Evolutionary conservation across 1,140 invertebrate species (phyloP).

Genomic region (Drosophila nigrodunni): DNA sequence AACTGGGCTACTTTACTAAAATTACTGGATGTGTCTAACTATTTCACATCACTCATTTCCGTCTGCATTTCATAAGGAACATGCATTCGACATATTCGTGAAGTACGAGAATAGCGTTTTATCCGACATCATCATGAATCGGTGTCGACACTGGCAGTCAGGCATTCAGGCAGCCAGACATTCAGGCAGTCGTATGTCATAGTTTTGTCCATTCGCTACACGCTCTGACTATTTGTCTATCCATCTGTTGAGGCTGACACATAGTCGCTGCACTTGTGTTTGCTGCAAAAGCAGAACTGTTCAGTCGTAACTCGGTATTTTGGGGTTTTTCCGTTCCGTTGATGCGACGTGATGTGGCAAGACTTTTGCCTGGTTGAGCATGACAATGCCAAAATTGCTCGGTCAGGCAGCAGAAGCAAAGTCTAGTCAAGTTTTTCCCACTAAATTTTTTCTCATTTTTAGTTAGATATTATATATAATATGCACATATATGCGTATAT

Average conservation of each 20-base stretch:
- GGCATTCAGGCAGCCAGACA: conserved; percentile 29
- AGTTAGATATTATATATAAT: conserved; percentile 3
- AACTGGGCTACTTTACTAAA: conserved; percentile 21
- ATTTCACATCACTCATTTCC: conserved; percentile 36
- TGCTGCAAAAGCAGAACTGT: conserved; percentile 7
- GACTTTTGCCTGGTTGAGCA: conserved; percentile 64
- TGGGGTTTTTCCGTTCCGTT: conserved; percentile 56
- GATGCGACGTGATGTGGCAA: conserved; percentile 71
- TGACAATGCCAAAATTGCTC: conserved; percentile 56
- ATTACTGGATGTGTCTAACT: conserved; percentile 50
- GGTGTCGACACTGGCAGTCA: conserved; percentile 61
- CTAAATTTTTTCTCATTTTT: neutral
- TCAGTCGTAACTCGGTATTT: conserved; percentile 34
- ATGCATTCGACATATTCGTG: conserved; percentile 3
- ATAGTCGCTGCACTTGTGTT: conserved; percentile 15
- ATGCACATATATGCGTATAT: conserved; percentile 17
- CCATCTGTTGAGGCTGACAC: conserved; percentile 2
- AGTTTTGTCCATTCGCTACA: conserved; percentile 55
- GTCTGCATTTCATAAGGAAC: conserved; percentile 23
- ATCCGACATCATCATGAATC: conserved; percentile 35
- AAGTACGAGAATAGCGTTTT: conserved; percentile 20
- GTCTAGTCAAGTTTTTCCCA: conserved; percentile 51
- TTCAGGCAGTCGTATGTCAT: conserved; percentile 67
- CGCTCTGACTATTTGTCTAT: conserved; percentile 18
- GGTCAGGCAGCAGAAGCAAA: conserved; percentile 27